Conservation (phyloP, 1,140 invertebrate genomes). For the Achatina immaculata region DNA sequence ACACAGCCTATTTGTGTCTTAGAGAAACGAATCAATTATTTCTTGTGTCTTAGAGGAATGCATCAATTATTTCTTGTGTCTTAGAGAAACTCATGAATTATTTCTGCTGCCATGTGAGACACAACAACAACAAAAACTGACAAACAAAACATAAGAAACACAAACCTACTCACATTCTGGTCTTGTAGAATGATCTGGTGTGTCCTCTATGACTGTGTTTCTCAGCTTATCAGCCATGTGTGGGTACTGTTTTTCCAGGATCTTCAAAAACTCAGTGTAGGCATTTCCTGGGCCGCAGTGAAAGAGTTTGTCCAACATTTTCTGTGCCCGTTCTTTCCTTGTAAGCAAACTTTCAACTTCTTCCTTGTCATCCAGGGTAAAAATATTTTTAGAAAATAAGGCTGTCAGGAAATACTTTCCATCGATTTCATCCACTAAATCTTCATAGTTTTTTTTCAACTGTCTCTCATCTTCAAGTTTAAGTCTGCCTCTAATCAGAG, state of each 20-base stretch:
- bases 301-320: not conserved
- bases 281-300: not conserved
- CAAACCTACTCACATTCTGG: slow-evolving; percentile 5
- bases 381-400: not conserved
- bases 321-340: not conserved
- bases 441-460: not conserved
- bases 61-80: no score
- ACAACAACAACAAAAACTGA: no score
- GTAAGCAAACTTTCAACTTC: not conserved
- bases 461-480: not conserved
- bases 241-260: not conserved
- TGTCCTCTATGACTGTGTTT: not conserved
- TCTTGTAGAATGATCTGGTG: not conserved
- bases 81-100: no score
- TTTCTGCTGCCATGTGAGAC: no score
- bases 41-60: no score
- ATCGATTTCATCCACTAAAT: not conserved
- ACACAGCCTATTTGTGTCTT: no score
- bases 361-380: not conserved
- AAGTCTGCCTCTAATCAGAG: no score
- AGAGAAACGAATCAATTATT: no score
- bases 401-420: not conserved
- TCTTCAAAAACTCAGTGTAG: not conserved
- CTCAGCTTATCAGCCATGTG: not conserved
- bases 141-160: no score